These are phyloP conservation scores for Drepana falcataria DNA, from an alignment of 2,888 invertebrate species.

Conservation along the genomic window DNA sequence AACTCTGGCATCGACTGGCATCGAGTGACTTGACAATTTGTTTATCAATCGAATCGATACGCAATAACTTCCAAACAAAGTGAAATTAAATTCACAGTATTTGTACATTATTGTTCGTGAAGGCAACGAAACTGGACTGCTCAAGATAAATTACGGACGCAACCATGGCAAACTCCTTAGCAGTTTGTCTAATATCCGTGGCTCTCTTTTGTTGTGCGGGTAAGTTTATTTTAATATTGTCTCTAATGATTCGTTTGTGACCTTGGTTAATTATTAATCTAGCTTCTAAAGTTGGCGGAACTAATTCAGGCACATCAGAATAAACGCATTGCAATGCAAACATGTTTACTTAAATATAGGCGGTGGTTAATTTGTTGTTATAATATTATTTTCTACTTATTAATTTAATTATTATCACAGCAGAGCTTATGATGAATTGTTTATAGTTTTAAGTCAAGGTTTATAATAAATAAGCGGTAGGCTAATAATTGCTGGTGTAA, in stretches of 20 bases:
- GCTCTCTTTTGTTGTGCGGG: conserved; percentile 58
- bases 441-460: too few species aligned
- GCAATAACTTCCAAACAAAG: conserved; percentile 62
- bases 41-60: conserved; percentile 48
- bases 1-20: background rate
- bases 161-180: conserved; percentile 64
- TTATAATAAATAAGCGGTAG: too few species aligned
- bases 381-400: too few species aligned
- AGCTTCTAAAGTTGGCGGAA: conserved; percentile 18
- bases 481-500: too few species aligned
- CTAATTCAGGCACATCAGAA: too few species aligned
- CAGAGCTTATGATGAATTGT: too few species aligned
- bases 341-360: too few species aligned
- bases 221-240: conserved; percentile 34
- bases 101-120: conserved; percentile 44
- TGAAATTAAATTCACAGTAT: conserved; percentile 62
- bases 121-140: conserved; percentile 37
- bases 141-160: conserved; percentile 26
- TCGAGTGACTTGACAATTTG: conserved; percentile 51
- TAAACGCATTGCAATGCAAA: too few species aligned
- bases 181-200: conserved; percentile 59
- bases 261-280: conserved; percentile 25
- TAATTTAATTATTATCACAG: too few species aligned
- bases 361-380: too few species aligned
- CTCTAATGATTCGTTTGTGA: background rate